Conservation (phyloP, 1,140 invertebrate species). For the Polyergus mexicanus region DNA sequence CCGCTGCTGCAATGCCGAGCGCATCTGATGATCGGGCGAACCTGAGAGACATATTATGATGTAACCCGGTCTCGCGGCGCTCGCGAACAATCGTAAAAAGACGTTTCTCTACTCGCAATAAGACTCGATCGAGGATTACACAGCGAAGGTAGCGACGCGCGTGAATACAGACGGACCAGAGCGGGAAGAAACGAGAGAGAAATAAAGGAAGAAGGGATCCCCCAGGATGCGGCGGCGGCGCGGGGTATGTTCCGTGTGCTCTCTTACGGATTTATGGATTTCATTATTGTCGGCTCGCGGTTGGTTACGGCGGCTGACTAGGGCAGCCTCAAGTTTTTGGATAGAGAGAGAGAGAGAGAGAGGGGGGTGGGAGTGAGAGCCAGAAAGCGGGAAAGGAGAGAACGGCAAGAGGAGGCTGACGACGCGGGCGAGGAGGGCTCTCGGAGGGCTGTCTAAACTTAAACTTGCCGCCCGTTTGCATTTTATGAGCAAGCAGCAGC, state of each 20-base stretch:
- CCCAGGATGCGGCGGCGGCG: constrained; percentile 48
- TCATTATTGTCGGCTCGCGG: constrained; percentile 82
- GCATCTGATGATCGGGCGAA: constrained; percentile 8
- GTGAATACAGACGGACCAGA: not conserved
- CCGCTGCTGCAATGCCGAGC: constrained; percentile 19
- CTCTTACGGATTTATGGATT: constrained; percentile 84
- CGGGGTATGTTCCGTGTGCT: constrained; percentile 60
- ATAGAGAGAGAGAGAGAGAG: not conserved
- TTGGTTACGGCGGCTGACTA: constrained; percentile 73
- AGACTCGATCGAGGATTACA: constrained; percentile 61
- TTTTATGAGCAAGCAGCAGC: constrained; percentile 81
- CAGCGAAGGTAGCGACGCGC: constrained; percentile 5
- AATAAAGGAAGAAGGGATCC: constrained; percentile 54
- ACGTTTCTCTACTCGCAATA: constrained; percentile 75
- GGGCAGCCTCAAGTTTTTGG: constrained; percentile 48
- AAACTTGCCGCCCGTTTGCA: constrained; percentile 83
- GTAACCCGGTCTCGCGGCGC: constrained; percentile 49
- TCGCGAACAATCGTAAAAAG: constrained; percentile 73
- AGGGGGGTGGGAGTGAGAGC: constrained; percentile 16
- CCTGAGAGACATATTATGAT: constrained; percentile 6
- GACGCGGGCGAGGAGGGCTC: constrained; percentile 34
- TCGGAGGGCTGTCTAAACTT: constrained; percentile 79
- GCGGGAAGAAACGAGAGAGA: constrained; percentile 58
- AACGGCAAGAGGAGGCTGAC: not conserved
- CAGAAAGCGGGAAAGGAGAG: not conserved